A percentile compares a stretch with the other conserved stretches of the same genome.
Conservation (phyloP, 2,888 invertebrate genomes). For the Mellilla xanthometata region DNA sequence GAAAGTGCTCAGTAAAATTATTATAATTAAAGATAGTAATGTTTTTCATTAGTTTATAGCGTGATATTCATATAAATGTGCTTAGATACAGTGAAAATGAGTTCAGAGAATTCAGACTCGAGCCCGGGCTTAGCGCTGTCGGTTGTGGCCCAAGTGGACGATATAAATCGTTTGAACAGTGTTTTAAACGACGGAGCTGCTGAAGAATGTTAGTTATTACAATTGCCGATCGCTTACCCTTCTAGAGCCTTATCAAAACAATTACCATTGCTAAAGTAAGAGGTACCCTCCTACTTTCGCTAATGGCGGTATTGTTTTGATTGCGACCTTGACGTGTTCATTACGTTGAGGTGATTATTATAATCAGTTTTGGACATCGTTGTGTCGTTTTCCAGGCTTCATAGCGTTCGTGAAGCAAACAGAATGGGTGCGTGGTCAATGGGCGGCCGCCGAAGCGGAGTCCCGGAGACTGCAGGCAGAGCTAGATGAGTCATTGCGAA, state of each 20-base stretch:
- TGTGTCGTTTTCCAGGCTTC: slow-evolving; percentile 82
- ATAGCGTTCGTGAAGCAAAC: slow-evolving; percentile 87
- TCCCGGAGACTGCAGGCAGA: slow-evolving; percentile 87
- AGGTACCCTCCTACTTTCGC: neutral
- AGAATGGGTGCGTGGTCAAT: slow-evolving; percentile 87
- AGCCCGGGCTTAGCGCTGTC: slow-evolving; percentile 76
- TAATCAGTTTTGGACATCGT: no score
- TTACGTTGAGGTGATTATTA: no score
- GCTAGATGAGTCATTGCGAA: slow-evolving; percentile 87
- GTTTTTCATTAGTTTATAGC: neutral
- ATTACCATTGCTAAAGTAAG: neutral
- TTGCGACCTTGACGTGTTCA: neutral
- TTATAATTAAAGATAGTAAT: neutral
- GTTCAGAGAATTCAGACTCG: slow-evolving; percentile 69
- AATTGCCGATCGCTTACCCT: neutral
- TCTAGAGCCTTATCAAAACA: neutral
- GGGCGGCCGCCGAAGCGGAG: slow-evolving; percentile 87
- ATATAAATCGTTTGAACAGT: slow-evolving; percentile 86
- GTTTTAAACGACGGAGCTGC: slow-evolving; percentile 85
- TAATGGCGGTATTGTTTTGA: neutral
- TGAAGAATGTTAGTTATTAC: slow-evolving; percentile 84
- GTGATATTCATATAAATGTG: slow-evolving; percentile 23
- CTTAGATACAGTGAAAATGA: slow-evolving; percentile 50
- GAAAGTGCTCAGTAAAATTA: no score
- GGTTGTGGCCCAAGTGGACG: slow-evolving; percentile 87